Evolutionary conservation across 1,140 invertebrate genomes (phyloP), one percentile per base, ranked within the genome.

Genomic region (Protaetia brevitarsis): DNA sequence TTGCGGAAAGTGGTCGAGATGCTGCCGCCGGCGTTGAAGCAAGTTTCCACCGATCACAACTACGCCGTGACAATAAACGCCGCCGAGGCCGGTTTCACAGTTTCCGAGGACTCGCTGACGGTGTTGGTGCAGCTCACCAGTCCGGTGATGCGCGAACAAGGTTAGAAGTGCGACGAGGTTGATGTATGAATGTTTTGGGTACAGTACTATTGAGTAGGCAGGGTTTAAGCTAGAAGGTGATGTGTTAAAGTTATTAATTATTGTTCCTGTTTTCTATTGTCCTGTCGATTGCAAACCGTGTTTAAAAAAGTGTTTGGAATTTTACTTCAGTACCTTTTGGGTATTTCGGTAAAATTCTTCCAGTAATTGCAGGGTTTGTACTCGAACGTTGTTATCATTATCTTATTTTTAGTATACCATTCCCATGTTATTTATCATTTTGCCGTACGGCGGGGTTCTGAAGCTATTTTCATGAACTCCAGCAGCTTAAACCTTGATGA

Each of bases 71-170:
- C 89, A 64, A 87, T 91, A 66, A 89, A 89, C 76, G 84, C 90
- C n/a, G 89, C 93, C 68, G 92, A 95, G 66, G 93, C 94, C 29
- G 91, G 92, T 23, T 85, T 96, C 34, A 87, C 89, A 59, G 91
- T 96, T 28, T 86, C 88, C 0, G 89, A 88, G 70, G 88, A 87
- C 36, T 83, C 82, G 10, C 87, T 95, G 3, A 88, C 87, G 16
- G 95, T 97, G 29, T 89, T 89, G 57, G 91, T 98, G 37, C 93
- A 91, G 30, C 84, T 98, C 45, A 97, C 96, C n/a, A 97, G 95
- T 70, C 94, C 95, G 10, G 82, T 96, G 45, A 90, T 98, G 85
- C 86, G 95, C 34, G 92, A 94, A 78, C 78, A 76, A 77, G 77
- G 77, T 79, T 76, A 78, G 62, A 64, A 16, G 19, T 5, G 13